These are phyloP conservation scores for Phacellophora camtschatica DNA, from an alignment of 30 jellyfish, hydroid and myxozoan genomes.

Conservation along the genomic window DNA sequence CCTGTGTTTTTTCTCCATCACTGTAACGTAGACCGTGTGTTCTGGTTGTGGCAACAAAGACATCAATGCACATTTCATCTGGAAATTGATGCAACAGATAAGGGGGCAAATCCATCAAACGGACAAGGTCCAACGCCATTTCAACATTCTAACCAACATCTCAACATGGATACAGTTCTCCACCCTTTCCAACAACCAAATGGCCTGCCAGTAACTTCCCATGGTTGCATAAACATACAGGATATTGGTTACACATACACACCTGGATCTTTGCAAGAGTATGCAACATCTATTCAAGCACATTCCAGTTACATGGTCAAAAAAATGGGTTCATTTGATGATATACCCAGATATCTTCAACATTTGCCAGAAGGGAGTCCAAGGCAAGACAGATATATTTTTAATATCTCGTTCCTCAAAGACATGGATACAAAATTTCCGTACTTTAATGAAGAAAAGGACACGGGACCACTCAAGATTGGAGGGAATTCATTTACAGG, in stretches of 20 bases:
- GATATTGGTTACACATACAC: slow-evolving; percentile 40
- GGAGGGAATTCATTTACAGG: not conserved
- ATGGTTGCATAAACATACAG: slow-evolving; percentile 35
- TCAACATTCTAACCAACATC: not conserved
- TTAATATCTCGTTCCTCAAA: too few relatives aligned
- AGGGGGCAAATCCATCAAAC: not conserved
- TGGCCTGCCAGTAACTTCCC: slow-evolving; percentile 19
- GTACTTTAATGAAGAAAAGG: too few relatives aligned
- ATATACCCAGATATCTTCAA: too few relatives aligned
- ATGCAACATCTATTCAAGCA: not conserved
- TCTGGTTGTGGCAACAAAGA: slow-evolving; percentile 42
- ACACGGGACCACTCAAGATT: not conserved
- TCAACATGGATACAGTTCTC: slow-evolving; percentile 20
- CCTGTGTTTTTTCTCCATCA: slow-evolving; percentile 47
- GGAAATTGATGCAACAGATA: not conserved
- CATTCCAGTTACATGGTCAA: not conserved
- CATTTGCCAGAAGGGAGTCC: too few relatives aligned
- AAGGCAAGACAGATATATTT: too few relatives aligned
- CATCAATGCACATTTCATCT: not conserved
- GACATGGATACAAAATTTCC: too few relatives aligned
- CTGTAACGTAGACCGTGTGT: slow-evolving; percentile 42
- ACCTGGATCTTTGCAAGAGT: slow-evolving; percentile 11
- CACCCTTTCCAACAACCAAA: slow-evolving; percentile 27
- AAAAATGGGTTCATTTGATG: not conserved
- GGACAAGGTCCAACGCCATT: slow-evolving; percentile 64